Base-by-base conservation (phyloP, 35 echinoderm and acorn worm genomes). In the Ptychodera flava region DNA sequence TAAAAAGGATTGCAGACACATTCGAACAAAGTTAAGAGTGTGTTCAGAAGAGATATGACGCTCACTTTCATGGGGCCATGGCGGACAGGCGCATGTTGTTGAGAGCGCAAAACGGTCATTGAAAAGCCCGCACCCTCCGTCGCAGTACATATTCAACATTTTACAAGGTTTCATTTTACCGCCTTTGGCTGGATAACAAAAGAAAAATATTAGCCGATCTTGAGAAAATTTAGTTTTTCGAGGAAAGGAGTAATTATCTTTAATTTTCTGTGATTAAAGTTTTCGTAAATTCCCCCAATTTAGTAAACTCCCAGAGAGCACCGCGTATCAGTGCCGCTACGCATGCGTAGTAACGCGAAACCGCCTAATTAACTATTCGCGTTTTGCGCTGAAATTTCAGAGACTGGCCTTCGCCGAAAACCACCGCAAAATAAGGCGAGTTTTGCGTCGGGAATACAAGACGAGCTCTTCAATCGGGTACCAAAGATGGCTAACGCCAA, bases 401-500 rank as follows among this genome's bases (percentile, higher is more conserved):
- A 64, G 45, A 64, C 45, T 64, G 45, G 6, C 45, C 45, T 64
- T 64, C 45, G 22, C 6, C 45, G 6, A 64, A 64, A 64, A 64
- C 22, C 45, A 64, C 22, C 45, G 22, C 45, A 64, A 22, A 22
- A 64, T 64, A 6, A 22, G 6, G 22, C 6, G 45, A 64, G 22
- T 64, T 64, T 64, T 64, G 45, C 45, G 6, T 12, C 6, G 6
- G 22, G 45, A 64, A 64, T 12, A 64, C 22, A 64, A 22, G 45
- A 6, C 45, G 6, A 64, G 6, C 6, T 12, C 45, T 64, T 64
- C 22, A 6, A 6, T 64, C 45, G 22, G 45, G 22, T 64, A 64
- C 45, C 45, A 22, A 22, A 64, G 82, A 99, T 99, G 96, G 90
- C 90, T 88, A 90, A 78, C 89, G 87, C 87, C 85, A 94, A 88